These are phyloP conservation scores for Lepus europaeus DNA, from an alignment of 2,113 vertebrate species.

Conservation along the genomic window DNA sequence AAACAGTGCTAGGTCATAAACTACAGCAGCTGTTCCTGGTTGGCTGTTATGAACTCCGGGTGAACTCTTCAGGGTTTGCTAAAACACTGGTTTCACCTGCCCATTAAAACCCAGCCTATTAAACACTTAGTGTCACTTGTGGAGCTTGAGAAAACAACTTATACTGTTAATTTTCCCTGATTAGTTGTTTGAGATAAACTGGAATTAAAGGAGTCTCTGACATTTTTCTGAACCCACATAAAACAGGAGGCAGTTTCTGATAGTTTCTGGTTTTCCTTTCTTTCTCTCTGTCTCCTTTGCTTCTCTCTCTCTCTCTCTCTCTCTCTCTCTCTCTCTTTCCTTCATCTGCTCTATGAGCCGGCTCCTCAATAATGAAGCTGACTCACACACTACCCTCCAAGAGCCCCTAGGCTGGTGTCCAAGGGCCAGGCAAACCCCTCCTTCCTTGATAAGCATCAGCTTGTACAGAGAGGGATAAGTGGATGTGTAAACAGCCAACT, in stretches of 20 bases:
- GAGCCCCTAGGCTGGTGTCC: neutral
- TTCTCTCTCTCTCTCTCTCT: neutral
- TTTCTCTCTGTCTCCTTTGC: neutral
- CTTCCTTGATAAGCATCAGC: neutral
- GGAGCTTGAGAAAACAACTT: slow-evolving; percentile 6
- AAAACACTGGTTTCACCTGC: slow-evolving; percentile 34
- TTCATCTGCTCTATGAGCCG: neutral
- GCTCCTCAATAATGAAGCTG: neutral
- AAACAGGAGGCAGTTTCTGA: neutral
- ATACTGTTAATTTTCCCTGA: neutral
- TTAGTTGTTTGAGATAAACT: neutral
- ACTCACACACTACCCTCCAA: neutral
- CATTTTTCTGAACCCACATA: slow-evolving; percentile 43
- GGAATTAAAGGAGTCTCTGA: slow-evolving; percentile 9
- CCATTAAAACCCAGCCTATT: slow-evolving; percentile 2
- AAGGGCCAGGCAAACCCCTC: neutral
- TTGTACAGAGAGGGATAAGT: neutral
- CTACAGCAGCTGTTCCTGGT: neutral
- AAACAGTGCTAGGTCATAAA: neutral
- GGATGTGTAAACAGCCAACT: neutral
- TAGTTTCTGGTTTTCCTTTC: neutral
- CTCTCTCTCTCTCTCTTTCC: neutral
- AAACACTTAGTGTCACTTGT: neutral
- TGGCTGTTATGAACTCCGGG: neutral
- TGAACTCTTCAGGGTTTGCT: slow-evolving; percentile 13